phyloP scores from a whole-genome alignment of 1,140 invertebrate genomes.

The Zaprionus ghesquierei region DNA sequence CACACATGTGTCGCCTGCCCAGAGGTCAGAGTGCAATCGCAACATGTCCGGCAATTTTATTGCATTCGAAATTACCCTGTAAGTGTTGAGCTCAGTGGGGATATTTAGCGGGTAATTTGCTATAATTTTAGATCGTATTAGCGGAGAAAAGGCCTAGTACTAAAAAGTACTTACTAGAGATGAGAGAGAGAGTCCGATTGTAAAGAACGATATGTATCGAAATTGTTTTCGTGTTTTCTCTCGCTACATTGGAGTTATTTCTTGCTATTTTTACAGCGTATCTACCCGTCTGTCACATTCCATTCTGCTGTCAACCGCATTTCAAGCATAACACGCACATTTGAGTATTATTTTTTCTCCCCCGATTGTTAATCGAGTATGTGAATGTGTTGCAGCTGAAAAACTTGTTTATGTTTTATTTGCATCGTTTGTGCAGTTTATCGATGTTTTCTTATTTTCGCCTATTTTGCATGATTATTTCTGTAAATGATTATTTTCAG shows the following conservation, averaged over 20 bases:
- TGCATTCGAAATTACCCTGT: slow-evolving; percentile 11
- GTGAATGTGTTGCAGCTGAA: slow-evolving; percentile 28
- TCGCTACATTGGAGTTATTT: no score
- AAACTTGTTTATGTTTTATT: slow-evolving; percentile 42
- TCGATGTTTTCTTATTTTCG: slow-evolving; percentile 64
- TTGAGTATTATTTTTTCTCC: neutral
- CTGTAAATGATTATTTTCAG: slow-evolving; percentile 58
- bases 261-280: neutral
- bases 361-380: slow-evolving; percentile 3
- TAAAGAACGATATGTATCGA: no score
- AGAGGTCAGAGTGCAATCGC: neutral
- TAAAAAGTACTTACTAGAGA: no score
- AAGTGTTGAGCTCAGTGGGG: neutral
- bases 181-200: no score
- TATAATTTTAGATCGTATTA: no score
- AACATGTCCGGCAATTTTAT: slow-evolving; percentile 2
- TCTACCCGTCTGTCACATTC: neutral
- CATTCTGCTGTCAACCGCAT: neutral
- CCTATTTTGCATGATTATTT: slow-evolving; percentile 60
- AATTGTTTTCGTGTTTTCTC: no score
- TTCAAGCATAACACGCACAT: neutral
- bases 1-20: neutral
- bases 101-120: no score
- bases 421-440: slow-evolving; percentile 45
- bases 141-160: no score